These are phyloP conservation scores for Arctocebus calabarensis DNA, from an alignment of 2,797 vertebrate genomes.

Conservation along the genomic window DNA sequence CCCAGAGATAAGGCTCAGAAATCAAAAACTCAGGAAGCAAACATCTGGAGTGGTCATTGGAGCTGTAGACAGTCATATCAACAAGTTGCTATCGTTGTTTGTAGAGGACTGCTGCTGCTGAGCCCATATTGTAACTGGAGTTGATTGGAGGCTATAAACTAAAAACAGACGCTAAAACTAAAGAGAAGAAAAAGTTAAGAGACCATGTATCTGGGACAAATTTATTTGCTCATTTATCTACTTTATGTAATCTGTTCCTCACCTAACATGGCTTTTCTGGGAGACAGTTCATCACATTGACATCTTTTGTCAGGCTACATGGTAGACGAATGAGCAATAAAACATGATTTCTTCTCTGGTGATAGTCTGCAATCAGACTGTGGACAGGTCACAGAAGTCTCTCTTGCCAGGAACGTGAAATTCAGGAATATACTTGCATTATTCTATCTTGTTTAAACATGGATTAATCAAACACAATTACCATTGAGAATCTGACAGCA, in stretches of 20 bases:
- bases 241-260: neutral
- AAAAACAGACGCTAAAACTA: neutral
- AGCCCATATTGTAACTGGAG: neutral
- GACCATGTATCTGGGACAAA: neutral
- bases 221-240: neutral
- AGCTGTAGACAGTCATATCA: neutral
- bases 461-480: neutral
- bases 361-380: neutral
- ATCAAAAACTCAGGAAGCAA: neutral
- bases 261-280: neutral
- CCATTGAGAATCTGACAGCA: neutral
- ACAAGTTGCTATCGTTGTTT: neutral
- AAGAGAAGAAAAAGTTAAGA: neutral
- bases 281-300: conserved; percentile 8
- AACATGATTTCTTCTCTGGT: neutral
- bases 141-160: neutral
- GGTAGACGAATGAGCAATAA: neutral
- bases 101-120: neutral
- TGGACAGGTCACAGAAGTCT: conserved; percentile 5
- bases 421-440: neutral
- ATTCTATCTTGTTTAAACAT: neutral
- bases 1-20: neutral
- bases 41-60: neutral
- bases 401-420: neutral
- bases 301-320: neutral